These are phyloP conservation scores for Drosophila fulvimacula DNA, from an alignment of 2,888 invertebrate genomes.

Conservation along the genomic window DNA sequence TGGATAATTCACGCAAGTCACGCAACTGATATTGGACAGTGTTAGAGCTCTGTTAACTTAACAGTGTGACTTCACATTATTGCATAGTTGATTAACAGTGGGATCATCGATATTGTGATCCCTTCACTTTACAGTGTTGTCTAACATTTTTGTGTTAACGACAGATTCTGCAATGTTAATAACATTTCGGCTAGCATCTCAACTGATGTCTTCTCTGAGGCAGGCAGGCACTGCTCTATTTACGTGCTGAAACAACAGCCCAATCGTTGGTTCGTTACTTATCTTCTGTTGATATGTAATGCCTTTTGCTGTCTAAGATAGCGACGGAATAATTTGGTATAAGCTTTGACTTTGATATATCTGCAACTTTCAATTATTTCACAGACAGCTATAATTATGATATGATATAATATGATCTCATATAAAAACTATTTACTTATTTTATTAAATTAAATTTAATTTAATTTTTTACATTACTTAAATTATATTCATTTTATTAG, in stretches of 20 bases:
- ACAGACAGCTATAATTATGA: not conserved
- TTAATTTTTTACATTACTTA: no score
- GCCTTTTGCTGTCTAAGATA: not conserved
- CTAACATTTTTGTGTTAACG: no score
- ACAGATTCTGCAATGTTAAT: no score
- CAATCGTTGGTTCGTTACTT: not conserved
- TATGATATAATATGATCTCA: not conserved
- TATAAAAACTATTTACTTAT: not conserved
- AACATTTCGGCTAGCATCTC: no score
- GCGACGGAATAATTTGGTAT: no score
- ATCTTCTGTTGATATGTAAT: not conserved
- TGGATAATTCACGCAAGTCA: slow-evolving; percentile 1
- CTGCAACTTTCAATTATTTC: no score
- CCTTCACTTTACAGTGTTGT: not conserved
- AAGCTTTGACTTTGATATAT: not conserved
- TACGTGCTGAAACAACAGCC: not conserved
- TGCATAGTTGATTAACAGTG: not conserved
- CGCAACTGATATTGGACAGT: not conserved
- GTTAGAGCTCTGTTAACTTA: not conserved
- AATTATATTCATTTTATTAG: no score
- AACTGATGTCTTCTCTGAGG: no score
- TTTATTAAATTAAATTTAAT: no score
- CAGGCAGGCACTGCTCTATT: no score
- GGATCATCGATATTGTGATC: not conserved
- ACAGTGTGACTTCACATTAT: not conserved